phyloP scores from a whole-genome alignment of 53 echinoderm and acorn worm genomes.

The Paracentrotus lividus region DNA sequence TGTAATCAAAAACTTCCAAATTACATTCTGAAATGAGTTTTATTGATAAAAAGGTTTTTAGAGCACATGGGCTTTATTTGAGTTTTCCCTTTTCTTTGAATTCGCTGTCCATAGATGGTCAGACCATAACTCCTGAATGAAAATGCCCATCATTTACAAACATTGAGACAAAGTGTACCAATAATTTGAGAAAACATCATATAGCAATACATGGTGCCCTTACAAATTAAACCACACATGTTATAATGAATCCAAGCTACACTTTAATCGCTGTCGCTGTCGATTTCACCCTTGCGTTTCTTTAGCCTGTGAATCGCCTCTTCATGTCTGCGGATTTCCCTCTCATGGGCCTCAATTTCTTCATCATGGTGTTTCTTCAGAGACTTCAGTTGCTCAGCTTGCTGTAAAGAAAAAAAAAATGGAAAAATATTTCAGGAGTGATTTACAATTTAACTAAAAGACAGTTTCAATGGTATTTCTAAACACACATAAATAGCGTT shows the following conservation, averaged over 20 bases:
- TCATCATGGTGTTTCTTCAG: slow-evolving; percentile 95
- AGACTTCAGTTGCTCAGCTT: slow-evolving; percentile 87
- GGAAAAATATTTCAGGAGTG: too few species aligned
- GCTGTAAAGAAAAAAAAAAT: slow-evolving; percentile 73
- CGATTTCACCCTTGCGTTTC: slow-evolving; percentile 86
- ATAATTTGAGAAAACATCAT: slow-evolving; percentile 40
- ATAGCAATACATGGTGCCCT: slow-evolving; percentile 18
- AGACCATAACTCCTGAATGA: neutral
- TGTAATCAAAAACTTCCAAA: neutral
- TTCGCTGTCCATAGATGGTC: neutral
- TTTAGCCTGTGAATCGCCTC: slow-evolving; percentile 89
- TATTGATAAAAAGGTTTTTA: neutral
- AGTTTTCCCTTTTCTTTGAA: neutral
- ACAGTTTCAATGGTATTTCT: too few species aligned
- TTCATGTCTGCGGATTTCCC: slow-evolving; percentile 86
- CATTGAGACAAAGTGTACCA: neutral
- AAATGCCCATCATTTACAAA: neutral
- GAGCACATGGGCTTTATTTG: neutral
- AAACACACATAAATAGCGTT: too few species aligned
- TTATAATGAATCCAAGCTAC: neutral
- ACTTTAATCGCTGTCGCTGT: slow-evolving; percentile 64
- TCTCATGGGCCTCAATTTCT: slow-evolving; percentile 96
- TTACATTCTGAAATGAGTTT: neutral
- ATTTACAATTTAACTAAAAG: too few species aligned
- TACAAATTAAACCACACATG: neutral